phyloP scores from a whole-genome alignment of 2,888 invertebrate species.

The Limulus polyphemus region DNA sequence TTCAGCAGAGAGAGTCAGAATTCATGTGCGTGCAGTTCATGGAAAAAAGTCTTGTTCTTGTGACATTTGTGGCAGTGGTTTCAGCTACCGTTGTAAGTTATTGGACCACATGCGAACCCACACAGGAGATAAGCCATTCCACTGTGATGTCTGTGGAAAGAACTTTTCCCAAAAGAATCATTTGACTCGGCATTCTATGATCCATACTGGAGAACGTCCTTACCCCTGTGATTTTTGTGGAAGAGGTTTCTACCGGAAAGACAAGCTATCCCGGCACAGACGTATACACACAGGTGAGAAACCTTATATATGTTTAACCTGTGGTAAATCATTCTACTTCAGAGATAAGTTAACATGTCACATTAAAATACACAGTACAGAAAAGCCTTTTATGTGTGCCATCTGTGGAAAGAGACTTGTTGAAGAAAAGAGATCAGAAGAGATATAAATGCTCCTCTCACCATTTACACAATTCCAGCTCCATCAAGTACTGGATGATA shows the following conservation, averaged over 20 bases:
- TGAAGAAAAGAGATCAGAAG: slow-evolving; percentile 19
- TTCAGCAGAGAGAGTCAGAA: slow-evolving; percentile 26
- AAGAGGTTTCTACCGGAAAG: slow-evolving; percentile 28
- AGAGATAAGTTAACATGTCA: slow-evolving; percentile 20
- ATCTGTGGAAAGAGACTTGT: slow-evolving; percentile 21
- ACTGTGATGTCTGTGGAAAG: slow-evolving; percentile 28
- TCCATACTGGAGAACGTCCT: slow-evolving; percentile 29
- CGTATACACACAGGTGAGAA: slow-evolving; percentile 23
- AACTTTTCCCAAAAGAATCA: slow-evolving; percentile 29
- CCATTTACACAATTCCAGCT: slow-evolving; percentile 10
- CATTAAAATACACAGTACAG: slow-evolving; percentile 23
- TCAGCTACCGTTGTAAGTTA: slow-evolving; percentile 29
- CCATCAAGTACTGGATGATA: slow-evolving; percentile 2
- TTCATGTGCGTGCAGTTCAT: slow-evolving; percentile 27
- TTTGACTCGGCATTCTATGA: slow-evolving; percentile 28
- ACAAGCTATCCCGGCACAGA: slow-evolving; percentile 27
- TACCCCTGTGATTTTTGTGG: slow-evolving; percentile 29
- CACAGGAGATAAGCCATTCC: slow-evolving; percentile 29
- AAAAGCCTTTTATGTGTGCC: slow-evolving; percentile 21
- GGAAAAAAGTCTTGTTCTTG: slow-evolving; percentile 29
- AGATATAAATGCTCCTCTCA: slow-evolving; percentile 20
- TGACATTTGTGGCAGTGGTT: slow-evolving; percentile 29
- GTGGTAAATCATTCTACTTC: slow-evolving; percentile 20
- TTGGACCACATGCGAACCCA: slow-evolving; percentile 29
- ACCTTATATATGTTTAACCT: slow-evolving; percentile 20